These are phyloP conservation scores for Drosophila cracens DNA, from an alignment of 2,888 invertebrate genomes.

Conservation along the genomic window DNA sequence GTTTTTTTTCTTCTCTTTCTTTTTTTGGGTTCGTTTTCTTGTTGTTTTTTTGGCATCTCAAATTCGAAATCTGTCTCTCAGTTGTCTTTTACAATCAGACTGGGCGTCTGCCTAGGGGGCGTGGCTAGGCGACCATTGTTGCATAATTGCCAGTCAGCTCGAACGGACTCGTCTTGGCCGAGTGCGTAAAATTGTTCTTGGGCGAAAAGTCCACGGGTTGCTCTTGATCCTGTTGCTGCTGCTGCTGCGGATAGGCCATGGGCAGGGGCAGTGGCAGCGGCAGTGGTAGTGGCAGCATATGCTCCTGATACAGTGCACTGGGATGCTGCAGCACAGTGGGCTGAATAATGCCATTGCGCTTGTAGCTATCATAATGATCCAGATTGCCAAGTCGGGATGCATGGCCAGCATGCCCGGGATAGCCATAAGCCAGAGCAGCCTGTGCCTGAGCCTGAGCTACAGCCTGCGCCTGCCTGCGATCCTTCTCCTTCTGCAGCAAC, in stretches of 20 bases:
- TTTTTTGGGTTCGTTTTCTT: slow-evolving; percentile 12
- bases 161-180: slow-evolving; percentile 84
- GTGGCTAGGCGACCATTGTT: slow-evolving; percentile 77
- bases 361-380: slow-evolving; percentile 81
- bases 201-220: slow-evolving; percentile 85
- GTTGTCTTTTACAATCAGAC: slow-evolving; percentile 62
- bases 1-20: neutral
- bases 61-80: slow-evolving; percentile 38
- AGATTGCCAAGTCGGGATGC: slow-evolving; percentile 42
- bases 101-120: slow-evolving; percentile 4
- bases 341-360: slow-evolving; percentile 83
- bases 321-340: slow-evolving; percentile 64
- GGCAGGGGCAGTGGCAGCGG: slow-evolving; percentile 64
- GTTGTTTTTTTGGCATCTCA: slow-evolving; percentile 13
- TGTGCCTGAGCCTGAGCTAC: slow-evolving; percentile 33
- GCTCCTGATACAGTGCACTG: slow-evolving; percentile 43
- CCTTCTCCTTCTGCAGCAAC: slow-evolving; percentile 80
- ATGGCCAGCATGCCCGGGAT: slow-evolving; percentile 15
- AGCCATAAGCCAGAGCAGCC: slow-evolving; percentile 37
- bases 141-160: slow-evolving; percentile 84
- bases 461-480: slow-evolving; percentile 48
- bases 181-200: slow-evolving; percentile 84
- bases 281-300: slow-evolving; percentile 31
- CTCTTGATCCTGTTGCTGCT: slow-evolving; percentile 68
- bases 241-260: slow-evolving; percentile 40